These are phyloP conservation scores for Alloscopus bannaensis DNA, from an alignment of 2,888 invertebrate species.

Conservation along the genomic window DNA sequence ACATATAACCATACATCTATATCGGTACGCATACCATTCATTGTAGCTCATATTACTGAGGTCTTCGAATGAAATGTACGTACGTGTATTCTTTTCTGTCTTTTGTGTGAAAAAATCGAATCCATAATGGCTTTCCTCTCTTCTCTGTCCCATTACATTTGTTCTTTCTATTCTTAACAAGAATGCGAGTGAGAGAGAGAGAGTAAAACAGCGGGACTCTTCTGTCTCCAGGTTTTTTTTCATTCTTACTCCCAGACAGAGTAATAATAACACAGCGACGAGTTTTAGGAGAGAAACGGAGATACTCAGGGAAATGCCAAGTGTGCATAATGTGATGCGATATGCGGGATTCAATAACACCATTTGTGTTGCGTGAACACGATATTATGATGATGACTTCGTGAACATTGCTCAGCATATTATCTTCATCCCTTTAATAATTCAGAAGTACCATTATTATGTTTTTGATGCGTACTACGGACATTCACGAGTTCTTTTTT, in stretches of 20 bases:
- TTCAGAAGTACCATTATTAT: no score
- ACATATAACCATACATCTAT: neutral
- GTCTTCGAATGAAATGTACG: no score
- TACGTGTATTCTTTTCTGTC: no score
- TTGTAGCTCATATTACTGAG: no score
- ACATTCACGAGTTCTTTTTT: no score
- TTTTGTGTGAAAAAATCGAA: conserved; percentile 12
- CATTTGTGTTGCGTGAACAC: conserved; percentile 42
- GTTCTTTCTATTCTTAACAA: conserved; percentile 3
- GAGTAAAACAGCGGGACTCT: conserved; percentile 53
- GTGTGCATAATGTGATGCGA: conserved; percentile 14
- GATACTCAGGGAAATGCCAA: conserved; percentile 32
- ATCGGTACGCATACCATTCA: no score
- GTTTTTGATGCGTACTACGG: no score
- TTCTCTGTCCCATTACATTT: neutral
- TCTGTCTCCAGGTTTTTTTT: conserved; percentile 38
- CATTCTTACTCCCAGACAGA: no score
- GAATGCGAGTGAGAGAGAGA: conserved; percentile 20
- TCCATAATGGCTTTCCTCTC: neutral
- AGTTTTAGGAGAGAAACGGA: conserved; percentile 12
- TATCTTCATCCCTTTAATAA: conserved; percentile 22
- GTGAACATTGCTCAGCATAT: neutral
- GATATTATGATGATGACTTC: conserved; percentile 44
- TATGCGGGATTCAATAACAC: neutral
- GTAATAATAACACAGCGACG: conserved; percentile 12